Percentiles rank a stretch among this genome's conserved stretches.
These are phyloP conservation scores for Brachylomia viminalis DNA, from an alignment of 2,888 invertebrate genomes.

Conservation along the genomic window DNA sequence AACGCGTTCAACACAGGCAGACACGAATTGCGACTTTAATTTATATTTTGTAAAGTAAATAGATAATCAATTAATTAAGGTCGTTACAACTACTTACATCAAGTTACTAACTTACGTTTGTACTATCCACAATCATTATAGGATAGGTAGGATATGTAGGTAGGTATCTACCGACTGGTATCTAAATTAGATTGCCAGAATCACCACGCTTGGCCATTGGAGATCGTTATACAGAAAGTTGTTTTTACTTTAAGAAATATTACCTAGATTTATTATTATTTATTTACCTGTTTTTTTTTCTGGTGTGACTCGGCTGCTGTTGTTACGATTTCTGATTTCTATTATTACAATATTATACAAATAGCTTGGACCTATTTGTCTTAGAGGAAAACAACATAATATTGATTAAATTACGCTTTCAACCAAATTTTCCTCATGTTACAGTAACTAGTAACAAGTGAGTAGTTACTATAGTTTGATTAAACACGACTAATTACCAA, in stretches of 20 bases:
- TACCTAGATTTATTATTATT: too few relatives aligned
- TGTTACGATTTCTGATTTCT: not conserved
- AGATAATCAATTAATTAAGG: not conserved
- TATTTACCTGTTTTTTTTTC: too few relatives aligned
- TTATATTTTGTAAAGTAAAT: not conserved
- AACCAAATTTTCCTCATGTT: slow-evolving; percentile 29
- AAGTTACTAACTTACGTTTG: not conserved
- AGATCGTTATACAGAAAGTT: not conserved
- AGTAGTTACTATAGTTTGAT: not conserved
- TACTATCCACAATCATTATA: not conserved
- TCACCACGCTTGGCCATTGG: not conserved
- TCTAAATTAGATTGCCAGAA: not conserved
- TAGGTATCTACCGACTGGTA: not conserved
- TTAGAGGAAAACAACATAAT: slow-evolving; percentile 31
- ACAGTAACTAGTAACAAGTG: not conserved
- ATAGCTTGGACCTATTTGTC: not conserved
- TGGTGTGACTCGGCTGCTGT: not conserved
- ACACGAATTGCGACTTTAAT: not conserved
- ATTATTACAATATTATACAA: not conserved
- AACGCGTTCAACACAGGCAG: not conserved
- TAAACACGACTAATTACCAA: not conserved
- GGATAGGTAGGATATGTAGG: not conserved
- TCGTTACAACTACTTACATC: not conserved
- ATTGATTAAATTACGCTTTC: not conserved
- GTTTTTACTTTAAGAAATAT: too few relatives aligned